Percentiles rank a stretch among this genome's conserved stretches.
Conservation (phyloP, 2,888 invertebrate genomes). For the Neoaliturus tenellus region DNA sequence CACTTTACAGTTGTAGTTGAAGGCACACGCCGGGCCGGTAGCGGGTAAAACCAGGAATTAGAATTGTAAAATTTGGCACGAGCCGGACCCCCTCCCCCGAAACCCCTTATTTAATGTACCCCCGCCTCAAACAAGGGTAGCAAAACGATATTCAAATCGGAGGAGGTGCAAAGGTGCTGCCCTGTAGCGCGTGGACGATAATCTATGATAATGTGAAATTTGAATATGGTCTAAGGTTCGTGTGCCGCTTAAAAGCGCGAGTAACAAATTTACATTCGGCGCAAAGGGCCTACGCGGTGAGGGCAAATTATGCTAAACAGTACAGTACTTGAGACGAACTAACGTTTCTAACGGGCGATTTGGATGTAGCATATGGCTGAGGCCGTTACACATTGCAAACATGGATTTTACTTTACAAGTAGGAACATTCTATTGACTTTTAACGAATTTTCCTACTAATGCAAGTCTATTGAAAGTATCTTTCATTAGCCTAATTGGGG, state of each 20-base stretch:
- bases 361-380: no score
- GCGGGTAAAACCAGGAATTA: constrained; percentile 8
- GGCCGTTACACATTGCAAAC: no score
- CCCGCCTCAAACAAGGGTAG: constrained; percentile 41
- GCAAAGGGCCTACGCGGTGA: background rate
- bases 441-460: no score
- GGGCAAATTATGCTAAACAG: background rate
- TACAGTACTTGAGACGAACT: background rate
- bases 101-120: constrained; percentile 30
- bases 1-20: background rate
- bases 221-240: constrained; percentile 35
- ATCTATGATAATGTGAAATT: constrained; percentile 43
- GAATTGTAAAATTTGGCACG: constrained; percentile 57
- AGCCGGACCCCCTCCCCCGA: constrained; percentile 48
- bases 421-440: no score
- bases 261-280: constrained; percentile 21
- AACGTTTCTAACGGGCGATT: background rate
- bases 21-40: background rate
- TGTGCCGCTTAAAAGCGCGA: constrained; percentile 4
- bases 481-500: no score
- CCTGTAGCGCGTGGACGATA: constrained; percentile 44
- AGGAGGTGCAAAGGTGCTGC: constrained; percentile 25
- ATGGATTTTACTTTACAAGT: no score
- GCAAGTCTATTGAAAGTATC: no score
- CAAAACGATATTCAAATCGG: constrained; percentile 43